Percentiles rank a stretch among this genome's conserved stretches.
phyloP scores from a whole-genome alignment of 1,140 invertebrate species.

The Drosophila paulistorum region DNA sequence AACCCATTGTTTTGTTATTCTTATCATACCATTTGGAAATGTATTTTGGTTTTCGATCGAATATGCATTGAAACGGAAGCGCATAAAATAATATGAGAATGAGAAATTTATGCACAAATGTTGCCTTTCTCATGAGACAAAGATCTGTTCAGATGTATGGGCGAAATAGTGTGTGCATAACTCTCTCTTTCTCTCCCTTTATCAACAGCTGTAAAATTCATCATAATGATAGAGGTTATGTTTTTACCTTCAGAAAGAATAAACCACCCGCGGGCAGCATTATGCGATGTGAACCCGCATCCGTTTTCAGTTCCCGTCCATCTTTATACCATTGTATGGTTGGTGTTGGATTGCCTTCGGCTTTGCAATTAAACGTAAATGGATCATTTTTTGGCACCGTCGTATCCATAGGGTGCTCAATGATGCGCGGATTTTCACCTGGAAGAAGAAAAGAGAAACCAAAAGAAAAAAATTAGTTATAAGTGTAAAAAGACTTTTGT shows the following conservation, averaged over 20 bases:
- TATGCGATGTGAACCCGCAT: slow-evolving; percentile 84
- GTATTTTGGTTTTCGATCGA: slow-evolving; percentile 67
- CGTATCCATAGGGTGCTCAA: slow-evolving; percentile 89
- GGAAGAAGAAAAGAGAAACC: slow-evolving; percentile 26
- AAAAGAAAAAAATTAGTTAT: slow-evolving; percentile 19
- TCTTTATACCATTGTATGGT: slow-evolving; percentile 88
- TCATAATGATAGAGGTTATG: slow-evolving; percentile 63
- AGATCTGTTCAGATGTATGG: not conserved
- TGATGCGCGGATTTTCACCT: slow-evolving; percentile 88
- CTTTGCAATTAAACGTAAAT: slow-evolving; percentile 87
- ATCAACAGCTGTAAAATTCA: slow-evolving; percentile 48
- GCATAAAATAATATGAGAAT: slow-evolving; percentile 73
- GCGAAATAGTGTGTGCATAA: slow-evolving; percentile 1
- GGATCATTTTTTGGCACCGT: slow-evolving; percentile 89
- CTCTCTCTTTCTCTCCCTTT: slow-evolving; percentile 19
- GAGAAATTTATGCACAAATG: slow-evolving; percentile 71
- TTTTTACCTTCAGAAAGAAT: slow-evolving; percentile 89
- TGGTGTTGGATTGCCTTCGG: slow-evolving; percentile 87
- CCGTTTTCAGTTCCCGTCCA: slow-evolving; percentile 84
- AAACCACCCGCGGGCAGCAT: slow-evolving; percentile 87
- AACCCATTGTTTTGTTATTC: slow-evolving; percentile 25
- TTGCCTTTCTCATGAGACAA: slow-evolving; percentile 65
- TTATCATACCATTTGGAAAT: slow-evolving; percentile 38
- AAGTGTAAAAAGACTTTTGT: not conserved
- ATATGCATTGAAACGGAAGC: slow-evolving; percentile 73